phyloP scores from a whole-genome alignment of 2,888 invertebrate species.

The Leptinotarsa peninsularis region DNA sequence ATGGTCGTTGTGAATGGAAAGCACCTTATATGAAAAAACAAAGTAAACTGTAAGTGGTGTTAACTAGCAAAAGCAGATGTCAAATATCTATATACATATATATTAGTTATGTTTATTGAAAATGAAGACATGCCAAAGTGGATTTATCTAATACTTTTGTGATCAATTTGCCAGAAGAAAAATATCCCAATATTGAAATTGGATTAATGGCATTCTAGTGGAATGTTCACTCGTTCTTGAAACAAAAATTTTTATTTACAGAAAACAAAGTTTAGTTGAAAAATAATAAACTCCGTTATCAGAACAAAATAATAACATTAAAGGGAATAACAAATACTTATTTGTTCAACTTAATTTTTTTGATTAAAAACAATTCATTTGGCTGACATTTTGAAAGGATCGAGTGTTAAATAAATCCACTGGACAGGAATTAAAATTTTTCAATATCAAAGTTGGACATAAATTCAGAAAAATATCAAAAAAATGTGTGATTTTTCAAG shows the following conservation, averaged over 20 bases:
- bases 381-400: no score
- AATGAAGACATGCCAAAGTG: neutral
- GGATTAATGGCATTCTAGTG: neutral
- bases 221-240: no score
- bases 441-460: neutral
- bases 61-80: constrained; percentile 19
- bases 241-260: no score
- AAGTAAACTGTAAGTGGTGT: constrained; percentile 16
- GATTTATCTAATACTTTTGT: neutral
- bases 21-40: constrained; percentile 10
- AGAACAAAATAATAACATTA: neutral
- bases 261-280: neutral
- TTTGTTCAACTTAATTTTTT: neutral
- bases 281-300: neutral
- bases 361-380: neutral
- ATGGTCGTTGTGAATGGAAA: no score
- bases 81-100: constrained; percentile 6
- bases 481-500: neutral
- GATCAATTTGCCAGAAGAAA: neutral
- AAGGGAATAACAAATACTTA: neutral
- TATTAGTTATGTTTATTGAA: neutral
- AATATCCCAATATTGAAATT: neutral
- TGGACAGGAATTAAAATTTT: neutral
- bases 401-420: constrained; percentile 1
- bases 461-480: neutral